Conservation (phyloP, 2,797 vertebrate species). For the Acestrorhynchus altus region DNA sequence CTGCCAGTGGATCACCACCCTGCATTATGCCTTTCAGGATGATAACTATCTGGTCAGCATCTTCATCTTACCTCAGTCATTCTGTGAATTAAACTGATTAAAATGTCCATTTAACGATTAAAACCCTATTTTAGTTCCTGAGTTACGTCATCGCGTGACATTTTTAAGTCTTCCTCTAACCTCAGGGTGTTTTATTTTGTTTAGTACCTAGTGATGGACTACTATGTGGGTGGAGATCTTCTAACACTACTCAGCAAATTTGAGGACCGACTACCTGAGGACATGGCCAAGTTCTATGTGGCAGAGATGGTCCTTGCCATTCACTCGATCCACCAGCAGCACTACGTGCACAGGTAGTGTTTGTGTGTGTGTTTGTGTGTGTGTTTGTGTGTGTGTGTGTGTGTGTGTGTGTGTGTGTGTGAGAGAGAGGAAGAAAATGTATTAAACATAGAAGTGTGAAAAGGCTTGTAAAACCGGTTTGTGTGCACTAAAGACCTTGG, state of each 20-base stretch:
- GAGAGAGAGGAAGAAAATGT: too few relatives aligned
- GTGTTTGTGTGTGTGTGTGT: background rate
- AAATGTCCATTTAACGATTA: background rate
- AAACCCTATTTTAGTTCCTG: background rate
- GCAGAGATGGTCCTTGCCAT: constrained; percentile 97
- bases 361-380: constrained; percentile 12
- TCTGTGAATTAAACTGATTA: background rate
- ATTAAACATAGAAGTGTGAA: constrained; percentile 8
- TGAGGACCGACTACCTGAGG: constrained; percentile 95
- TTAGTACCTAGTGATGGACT: constrained; percentile 96
- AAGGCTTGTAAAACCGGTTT: constrained; percentile 29
- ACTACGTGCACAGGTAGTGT: constrained; percentile 96
- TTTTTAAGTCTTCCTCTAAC: background rate
- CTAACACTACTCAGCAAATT: constrained; percentile 98
- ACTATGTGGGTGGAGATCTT: constrained; percentile 96
- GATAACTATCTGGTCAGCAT: constrained; percentile 92
- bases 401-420: background rate
- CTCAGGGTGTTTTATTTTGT: constrained; percentile 32
- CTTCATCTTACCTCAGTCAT: background rate
- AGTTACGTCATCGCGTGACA: too few relatives aligned
- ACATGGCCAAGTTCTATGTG: constrained; percentile 95
- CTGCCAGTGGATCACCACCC: constrained; percentile 95
- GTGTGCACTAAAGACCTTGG: background rate
- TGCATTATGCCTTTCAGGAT: constrained; percentile 98
- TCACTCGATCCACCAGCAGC: constrained; percentile 94